A percentile compares a stretch with the other conserved stretches of the same genome.
phyloP scores from a whole-genome alignment of 2,113 vertebrate species.

The Nyctereutes procyonoides region DNA sequence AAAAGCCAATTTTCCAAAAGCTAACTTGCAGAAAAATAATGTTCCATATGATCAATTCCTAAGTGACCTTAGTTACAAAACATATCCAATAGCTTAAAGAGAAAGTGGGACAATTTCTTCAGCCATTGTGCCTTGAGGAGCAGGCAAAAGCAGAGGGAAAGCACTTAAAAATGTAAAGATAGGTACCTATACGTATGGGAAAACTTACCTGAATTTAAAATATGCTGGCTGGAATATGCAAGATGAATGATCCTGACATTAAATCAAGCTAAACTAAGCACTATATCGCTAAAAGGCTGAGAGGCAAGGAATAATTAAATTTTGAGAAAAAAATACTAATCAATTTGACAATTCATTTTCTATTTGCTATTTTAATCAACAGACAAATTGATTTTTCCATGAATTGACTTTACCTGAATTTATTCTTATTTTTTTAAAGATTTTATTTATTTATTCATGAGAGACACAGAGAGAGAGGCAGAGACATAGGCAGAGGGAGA shows the following conservation, averaged over 20 bases:
- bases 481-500: too few relatives aligned
- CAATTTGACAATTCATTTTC: not conserved
- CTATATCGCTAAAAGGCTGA: not conserved
- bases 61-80: conserved; percentile 1
- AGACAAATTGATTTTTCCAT: conserved; percentile 1
- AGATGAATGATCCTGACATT: not conserved
- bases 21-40: conserved; percentile 28
- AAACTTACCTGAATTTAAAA: not conserved
- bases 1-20: conserved; percentile 60
- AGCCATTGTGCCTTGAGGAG: not conserved
- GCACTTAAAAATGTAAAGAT: not conserved
- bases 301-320: not conserved
- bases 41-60: not conserved
- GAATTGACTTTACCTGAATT: not conserved
- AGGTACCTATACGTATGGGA: not conserved
- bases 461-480: too few relatives aligned
- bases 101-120: not conserved
- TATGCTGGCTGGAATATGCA: not conserved
- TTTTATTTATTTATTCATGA: too few relatives aligned
- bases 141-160: not conserved
- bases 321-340: not conserved
- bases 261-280: not conserved
- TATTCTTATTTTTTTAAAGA: not conserved
- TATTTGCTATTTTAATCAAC: conserved; percentile 32
- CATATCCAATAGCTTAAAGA: not conserved